Conservation (phyloP, 30 jellyfish, hydroid and myxozoan species). For the Rhopilema esculentum region DNA sequence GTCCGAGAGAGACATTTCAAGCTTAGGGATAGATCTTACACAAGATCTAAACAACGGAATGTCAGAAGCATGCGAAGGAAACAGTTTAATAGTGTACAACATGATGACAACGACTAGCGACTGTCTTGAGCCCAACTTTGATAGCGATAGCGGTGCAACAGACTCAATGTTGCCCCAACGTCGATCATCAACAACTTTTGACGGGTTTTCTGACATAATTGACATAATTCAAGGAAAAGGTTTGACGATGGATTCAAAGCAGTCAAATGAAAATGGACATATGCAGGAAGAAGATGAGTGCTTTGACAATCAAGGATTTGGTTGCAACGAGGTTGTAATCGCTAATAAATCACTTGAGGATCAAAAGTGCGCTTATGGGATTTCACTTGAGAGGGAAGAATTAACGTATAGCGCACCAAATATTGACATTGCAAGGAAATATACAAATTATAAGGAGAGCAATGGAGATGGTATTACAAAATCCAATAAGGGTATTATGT, state of each 20-base stretch:
- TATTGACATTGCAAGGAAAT: background rate
- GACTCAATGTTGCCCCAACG: background rate
- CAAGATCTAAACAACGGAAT: background rate
- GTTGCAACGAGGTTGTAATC: background rate
- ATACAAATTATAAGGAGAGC: background rate
- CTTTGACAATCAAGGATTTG: background rate
- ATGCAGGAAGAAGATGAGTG: background rate
- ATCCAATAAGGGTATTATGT: background rate
- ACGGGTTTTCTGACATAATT: constrained; percentile 2
- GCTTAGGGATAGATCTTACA: background rate
- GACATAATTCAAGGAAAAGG: constrained; percentile 6
- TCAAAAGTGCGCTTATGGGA: background rate
- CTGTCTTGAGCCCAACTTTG: background rate
- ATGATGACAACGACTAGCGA: constrained; percentile 1
- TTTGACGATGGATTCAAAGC: background rate
- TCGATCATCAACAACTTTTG: constrained; percentile 10
- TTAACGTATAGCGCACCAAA: background rate
- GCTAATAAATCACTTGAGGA: background rate
- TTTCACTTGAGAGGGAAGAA: background rate
- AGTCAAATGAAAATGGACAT: background rate
- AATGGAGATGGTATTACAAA: background rate
- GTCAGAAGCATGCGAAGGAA: constrained; percentile 1
- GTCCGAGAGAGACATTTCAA: constrained; percentile 53
- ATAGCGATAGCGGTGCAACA: background rate
- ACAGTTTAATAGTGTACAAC: constrained; percentile 12